Percentiles rank a stretch among this genome's conserved stretches.
Evolutionary conservation across 2,888 invertebrate genomes (phyloP).

Genomic region (Sicus ferrugineus): DNA sequence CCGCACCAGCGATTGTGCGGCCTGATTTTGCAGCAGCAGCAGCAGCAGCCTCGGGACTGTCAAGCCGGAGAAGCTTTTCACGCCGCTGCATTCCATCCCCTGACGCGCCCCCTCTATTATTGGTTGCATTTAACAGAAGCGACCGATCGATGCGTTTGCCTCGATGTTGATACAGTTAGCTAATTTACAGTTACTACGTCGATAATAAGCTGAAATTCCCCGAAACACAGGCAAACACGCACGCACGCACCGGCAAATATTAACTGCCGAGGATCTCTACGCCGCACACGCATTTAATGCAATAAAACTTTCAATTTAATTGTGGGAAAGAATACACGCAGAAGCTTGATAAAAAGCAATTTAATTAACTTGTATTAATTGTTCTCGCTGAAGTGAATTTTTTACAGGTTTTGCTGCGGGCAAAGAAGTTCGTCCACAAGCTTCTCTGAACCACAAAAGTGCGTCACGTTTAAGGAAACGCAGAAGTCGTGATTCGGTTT

Average conservation of each 20-base stretch:
- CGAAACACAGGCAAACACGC: neutral
- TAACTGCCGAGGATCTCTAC: too few species aligned
- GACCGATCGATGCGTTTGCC: neutral
- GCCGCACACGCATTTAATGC: too few species aligned
- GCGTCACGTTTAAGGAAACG: too few species aligned
- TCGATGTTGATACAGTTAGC: conserved; percentile 9
- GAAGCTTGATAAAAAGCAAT: too few species aligned
- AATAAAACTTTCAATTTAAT: too few species aligned
- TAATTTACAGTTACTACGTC: conserved; percentile 19
- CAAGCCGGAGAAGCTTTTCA: neutral
- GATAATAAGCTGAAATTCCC: neutral
- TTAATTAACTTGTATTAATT: too few species aligned
- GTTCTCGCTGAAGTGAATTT: too few species aligned
- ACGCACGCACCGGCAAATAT: neutral
- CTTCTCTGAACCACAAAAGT: too few species aligned
- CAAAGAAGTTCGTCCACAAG: too few species aligned
- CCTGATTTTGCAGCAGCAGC: neutral
- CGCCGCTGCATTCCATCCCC: neutral
- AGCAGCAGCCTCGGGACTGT: neutral
- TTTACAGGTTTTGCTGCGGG: too few species aligned
- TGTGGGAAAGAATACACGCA: too few species aligned
- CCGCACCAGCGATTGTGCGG: neutral
- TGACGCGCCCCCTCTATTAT: neutral
- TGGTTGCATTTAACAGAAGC: neutral
- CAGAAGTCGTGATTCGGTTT: too few species aligned